Conservation (phyloP, 1,140 invertebrate species). For the Hyphantria cunea region DNA sequence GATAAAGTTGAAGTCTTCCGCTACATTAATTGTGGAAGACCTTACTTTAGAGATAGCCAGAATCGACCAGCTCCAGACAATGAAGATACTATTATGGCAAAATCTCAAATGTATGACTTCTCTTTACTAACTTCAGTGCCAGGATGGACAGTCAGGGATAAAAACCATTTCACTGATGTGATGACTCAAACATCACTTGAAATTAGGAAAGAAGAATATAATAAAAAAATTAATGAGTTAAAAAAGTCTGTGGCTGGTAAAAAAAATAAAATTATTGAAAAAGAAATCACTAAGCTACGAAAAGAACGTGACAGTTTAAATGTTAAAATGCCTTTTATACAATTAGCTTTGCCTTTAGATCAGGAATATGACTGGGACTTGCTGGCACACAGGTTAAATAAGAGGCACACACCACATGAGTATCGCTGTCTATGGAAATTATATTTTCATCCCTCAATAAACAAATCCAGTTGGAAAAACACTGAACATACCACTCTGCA, state of each 20-base stretch:
- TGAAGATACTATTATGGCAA: slow-evolving; percentile 58
- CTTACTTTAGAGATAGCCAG: slow-evolving; percentile 66
- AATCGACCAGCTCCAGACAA: slow-evolving; percentile 63
- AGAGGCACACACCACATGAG: slow-evolving; percentile 59
- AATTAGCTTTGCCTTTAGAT: slow-evolving; percentile 57
- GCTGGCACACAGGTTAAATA: slow-evolving; percentile 53
- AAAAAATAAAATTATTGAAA: slow-evolving; percentile 37
- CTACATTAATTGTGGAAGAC: slow-evolving; percentile 59
- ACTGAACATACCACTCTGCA: slow-evolving; percentile 82
- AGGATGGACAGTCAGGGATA: slow-evolving; percentile 69
- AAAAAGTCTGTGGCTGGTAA: slow-evolving; percentile 42
- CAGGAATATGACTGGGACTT: slow-evolving; percentile 72
- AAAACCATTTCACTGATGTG: slow-evolving; percentile 48
- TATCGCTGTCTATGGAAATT: slow-evolving; percentile 84
- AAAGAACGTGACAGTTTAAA: slow-evolving; percentile 42
- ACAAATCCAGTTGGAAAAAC: slow-evolving; percentile 83
- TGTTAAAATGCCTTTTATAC: slow-evolving; percentile 42
- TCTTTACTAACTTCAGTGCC: slow-evolving; percentile 48
- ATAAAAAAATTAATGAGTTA: slow-evolving; percentile 47
- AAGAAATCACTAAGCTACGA: slow-evolving; percentile 43
- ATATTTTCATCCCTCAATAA: slow-evolving; percentile 85
- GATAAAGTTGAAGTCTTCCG: slow-evolving; percentile 48
- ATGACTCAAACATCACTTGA: slow-evolving; percentile 56
- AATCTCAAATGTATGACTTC: slow-evolving; percentile 64
- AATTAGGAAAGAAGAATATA: slow-evolving; percentile 45